A percentile compares a stretch with the other conserved stretches of the same genome.
phyloP scores from a whole-genome alignment of 2,888 invertebrate genomes.

The Lottia gigantea region DNA sequence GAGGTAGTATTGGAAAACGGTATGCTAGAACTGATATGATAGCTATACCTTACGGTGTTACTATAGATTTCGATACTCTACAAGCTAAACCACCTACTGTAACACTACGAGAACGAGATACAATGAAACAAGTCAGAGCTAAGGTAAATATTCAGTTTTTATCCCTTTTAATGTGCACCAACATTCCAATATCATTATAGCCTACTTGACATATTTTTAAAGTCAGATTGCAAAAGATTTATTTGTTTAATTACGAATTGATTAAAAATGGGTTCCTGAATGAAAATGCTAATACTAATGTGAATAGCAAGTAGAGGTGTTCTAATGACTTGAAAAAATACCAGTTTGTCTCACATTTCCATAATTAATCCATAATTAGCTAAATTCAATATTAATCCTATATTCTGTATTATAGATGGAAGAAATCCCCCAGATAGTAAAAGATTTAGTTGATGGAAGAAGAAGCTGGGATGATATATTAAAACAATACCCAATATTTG shows the following conservation, averaged over 20 bases:
- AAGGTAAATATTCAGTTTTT: conserved; percentile 74
- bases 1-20: conserved; percentile 94
- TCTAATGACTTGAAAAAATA: too few species aligned
- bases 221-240: too few species aligned
- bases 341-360: too few species aligned
- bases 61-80: conserved; percentile 96
- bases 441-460: conserved; percentile 81
- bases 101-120: conserved; percentile 93
- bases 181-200: too few species aligned
- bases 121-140: conserved; percentile 92
- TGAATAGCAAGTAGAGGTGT: too few species aligned
- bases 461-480: conserved; percentile 83
- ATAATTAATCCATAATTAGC: too few species aligned
- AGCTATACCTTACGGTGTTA: conserved; percentile 97
- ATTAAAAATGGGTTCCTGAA: too few species aligned
- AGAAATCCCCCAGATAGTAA: conserved; percentile 82
- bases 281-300: too few species aligned
- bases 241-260: too few species aligned
- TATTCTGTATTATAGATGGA: conserved; percentile 73
- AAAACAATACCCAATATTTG: conserved; percentile 83
- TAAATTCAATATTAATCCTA: too few species aligned
- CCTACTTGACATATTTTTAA: too few species aligned
- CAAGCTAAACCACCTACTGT: conserved; percentile 83
- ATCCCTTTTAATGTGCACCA: too few species aligned
- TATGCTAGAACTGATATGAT: conserved; percentile 95